Percentiles rank a stretch among this genome's conserved stretches.
Evolutionary conservation across 2,113 vertebrate genomes (phyloP).

Genomic region (Xiphophorus maculatus): DNA sequence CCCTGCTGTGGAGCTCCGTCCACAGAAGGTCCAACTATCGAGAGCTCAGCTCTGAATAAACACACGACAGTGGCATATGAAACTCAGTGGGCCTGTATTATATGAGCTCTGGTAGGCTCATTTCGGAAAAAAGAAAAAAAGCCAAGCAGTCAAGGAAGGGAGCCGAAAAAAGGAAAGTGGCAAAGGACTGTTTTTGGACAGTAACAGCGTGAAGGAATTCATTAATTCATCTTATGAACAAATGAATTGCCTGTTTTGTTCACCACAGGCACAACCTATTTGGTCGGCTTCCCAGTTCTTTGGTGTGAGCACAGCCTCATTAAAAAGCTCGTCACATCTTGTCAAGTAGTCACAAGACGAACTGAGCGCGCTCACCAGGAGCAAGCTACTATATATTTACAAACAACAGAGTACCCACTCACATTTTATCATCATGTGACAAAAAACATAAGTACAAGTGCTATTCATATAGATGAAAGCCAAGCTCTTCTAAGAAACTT

Average conservation of each 20-base stretch:
- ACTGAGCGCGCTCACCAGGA: conserved; percentile 67
- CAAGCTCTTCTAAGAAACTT: no score
- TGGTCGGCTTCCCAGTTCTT: conserved; percentile 86
- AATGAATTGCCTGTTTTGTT: conserved; percentile 76
- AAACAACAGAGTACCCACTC: conserved; percentile 64
- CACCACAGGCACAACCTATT: conserved; percentile 78
- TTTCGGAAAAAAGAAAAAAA: neutral
- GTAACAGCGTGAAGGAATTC: conserved; percentile 24
- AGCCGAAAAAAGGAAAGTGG: conserved; percentile 3
- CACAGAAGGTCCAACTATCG: neutral
- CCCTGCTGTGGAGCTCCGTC: neutral
- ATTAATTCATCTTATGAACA: conserved; percentile 51
- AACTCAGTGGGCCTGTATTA: neutral
- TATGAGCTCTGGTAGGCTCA: neutral
- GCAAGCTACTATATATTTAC: conserved; percentile 88
- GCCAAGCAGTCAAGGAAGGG: conserved; percentile 3
- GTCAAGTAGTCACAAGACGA: conserved; percentile 67
- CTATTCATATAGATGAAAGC: neutral
- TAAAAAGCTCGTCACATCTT: conserved; percentile 82
- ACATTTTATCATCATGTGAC: conserved; percentile 5
- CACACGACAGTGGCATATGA: neutral
- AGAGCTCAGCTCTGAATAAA: neutral
- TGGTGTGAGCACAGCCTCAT: conserved; percentile 66
- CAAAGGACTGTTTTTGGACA: conserved; percentile 10
- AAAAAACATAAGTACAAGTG: neutral